These are phyloP conservation scores for Sisyra terminalis DNA, from an alignment of 2,888 invertebrate species.

Conservation along the genomic window DNA sequence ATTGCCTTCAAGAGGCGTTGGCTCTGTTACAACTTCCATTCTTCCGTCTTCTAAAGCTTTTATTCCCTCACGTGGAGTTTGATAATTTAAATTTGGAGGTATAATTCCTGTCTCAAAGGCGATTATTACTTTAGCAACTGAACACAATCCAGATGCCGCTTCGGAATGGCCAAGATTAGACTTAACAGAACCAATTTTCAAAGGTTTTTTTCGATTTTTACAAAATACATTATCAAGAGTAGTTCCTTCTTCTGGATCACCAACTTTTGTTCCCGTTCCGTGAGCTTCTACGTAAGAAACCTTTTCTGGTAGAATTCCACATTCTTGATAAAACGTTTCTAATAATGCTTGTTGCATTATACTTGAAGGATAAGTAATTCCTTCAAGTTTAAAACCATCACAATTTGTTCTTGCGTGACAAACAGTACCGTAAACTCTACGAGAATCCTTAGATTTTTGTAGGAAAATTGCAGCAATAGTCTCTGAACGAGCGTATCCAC, in stretches of 20 bases:
- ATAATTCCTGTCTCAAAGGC: slow-evolving; percentile 48
- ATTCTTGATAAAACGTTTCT: slow-evolving; percentile 31
- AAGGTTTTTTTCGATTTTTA: slow-evolving; percentile 31
- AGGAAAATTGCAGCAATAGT: slow-evolving; percentile 24
- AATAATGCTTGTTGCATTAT: slow-evolving; percentile 19
- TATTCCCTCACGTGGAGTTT: slow-evolving; percentile 33
- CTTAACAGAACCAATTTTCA: slow-evolving; percentile 34
- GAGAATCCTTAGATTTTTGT: slow-evolving; percentile 23
- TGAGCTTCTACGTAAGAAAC: slow-evolving; percentile 38
- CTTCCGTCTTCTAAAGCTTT: slow-evolving; percentile 31
- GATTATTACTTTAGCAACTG: slow-evolving; percentile 41
- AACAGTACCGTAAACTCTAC: slow-evolving; percentile 26
- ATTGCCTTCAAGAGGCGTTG: slow-evolving; percentile 32
- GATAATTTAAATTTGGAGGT: slow-evolving; percentile 54
- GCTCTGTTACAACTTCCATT: slow-evolving; percentile 32
- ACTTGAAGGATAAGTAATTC: slow-evolving; percentile 14
- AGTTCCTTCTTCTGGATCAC: slow-evolving; percentile 49
- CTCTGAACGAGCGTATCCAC: slow-evolving; percentile 49
- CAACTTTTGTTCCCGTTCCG: slow-evolving; percentile 38
- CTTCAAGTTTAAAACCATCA: slow-evolving; percentile 27
- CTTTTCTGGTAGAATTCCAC: slow-evolving; percentile 27
- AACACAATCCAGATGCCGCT: slow-evolving; percentile 29
- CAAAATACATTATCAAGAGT: slow-evolving; percentile 41
- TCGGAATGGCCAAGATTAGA: slow-evolving; percentile 30
- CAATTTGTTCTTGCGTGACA: slow-evolving; percentile 34